These are phyloP conservation scores for Ascidia mentula DNA, from an alignment of 23 tunicate genomes.

Conservation along the genomic window DNA sequence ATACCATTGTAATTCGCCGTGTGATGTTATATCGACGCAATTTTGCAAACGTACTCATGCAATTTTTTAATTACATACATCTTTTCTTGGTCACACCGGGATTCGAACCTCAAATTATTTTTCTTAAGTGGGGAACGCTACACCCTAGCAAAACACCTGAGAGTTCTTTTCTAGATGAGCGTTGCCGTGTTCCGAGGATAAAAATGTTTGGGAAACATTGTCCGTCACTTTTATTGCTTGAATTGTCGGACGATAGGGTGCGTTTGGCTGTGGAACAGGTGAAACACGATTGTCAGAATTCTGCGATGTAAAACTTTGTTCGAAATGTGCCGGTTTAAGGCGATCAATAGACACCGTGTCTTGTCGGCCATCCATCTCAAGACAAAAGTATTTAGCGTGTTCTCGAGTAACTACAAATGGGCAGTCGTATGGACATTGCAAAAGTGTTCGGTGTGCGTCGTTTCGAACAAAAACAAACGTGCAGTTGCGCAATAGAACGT, in stretches of 20 bases:
- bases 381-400: constrained; percentile 13
- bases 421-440: constrained; percentile 30
- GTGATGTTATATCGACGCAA: too few species aligned
- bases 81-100: too few species aligned
- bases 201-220: too few species aligned
- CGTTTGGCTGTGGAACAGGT: background rate
- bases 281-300: background rate
- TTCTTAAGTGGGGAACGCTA: too few species aligned
- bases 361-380: constrained; percentile 11
- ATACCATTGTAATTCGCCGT: too few species aligned
- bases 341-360: constrained; percentile 34
- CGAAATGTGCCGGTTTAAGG: constrained; percentile 20
- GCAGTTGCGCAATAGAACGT: background rate
- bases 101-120: too few species aligned
- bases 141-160: too few species aligned
- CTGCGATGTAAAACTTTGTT: background rate
- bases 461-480: constrained; percentile 29
- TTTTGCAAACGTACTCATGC: too few species aligned
- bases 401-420: constrained; percentile 17
- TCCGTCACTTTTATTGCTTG: too few species aligned
- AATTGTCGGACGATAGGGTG: background rate
- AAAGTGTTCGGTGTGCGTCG: constrained; percentile 12
- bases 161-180: too few species aligned
- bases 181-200: too few species aligned
- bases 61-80: too few species aligned